phyloP scores from a whole-genome alignment of 2,888 invertebrate species.

The Limnephilus marmoratus region DNA sequence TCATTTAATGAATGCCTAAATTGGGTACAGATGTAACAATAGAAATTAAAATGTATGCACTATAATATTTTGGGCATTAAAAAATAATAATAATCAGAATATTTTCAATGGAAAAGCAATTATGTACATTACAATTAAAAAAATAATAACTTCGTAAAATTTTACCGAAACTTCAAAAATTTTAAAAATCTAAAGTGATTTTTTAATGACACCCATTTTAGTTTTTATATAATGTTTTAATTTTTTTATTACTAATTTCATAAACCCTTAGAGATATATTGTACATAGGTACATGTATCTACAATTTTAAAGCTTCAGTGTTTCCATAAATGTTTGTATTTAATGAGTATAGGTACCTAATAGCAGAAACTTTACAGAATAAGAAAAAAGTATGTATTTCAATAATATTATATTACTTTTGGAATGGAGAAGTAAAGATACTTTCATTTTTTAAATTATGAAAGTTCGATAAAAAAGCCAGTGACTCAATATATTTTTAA shows the following conservation, averaged over 20 bases:
- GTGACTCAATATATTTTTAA: not conserved
- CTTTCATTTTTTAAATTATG: not conserved
- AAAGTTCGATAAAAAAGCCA: not conserved
- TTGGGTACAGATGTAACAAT: not conserved
- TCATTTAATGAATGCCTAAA: not conserved
- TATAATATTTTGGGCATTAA: not conserved
- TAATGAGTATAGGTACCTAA: not conserved
- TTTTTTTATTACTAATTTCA: not conserved
- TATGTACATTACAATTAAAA: not conserved
- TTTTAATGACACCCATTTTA: not conserved
- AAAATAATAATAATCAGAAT: not conserved
- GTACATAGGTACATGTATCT: not conserved
- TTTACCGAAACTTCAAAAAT: not conserved
- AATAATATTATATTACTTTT: not conserved
- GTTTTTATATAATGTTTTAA: not conserved
- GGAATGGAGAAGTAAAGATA: slow-evolving; percentile 4
- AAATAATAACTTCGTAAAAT: not conserved
- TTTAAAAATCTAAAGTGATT: not conserved
- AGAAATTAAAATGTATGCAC: not conserved
- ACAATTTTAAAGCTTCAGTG: not conserved
- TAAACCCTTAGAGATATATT: not conserved
- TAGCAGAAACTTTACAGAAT: not conserved
- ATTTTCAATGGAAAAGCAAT: not conserved
- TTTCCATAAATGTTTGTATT: not conserved
- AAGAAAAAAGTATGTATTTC: not conserved